phyloP scores from a whole-genome alignment of 2,113 vertebrate genomes.

The Anoura caudifer region DNA sequence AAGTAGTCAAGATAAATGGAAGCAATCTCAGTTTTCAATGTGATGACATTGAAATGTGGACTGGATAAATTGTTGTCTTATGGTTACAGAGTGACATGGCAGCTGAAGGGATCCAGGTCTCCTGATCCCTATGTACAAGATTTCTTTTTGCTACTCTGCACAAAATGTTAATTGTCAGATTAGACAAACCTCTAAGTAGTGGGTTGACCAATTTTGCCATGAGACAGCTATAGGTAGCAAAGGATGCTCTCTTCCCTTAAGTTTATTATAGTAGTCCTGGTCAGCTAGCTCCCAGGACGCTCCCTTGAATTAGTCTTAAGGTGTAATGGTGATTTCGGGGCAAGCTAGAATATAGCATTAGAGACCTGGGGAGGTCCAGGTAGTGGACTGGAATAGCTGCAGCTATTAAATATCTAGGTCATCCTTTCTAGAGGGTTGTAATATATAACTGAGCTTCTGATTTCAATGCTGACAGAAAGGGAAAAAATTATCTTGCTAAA shows the following conservation, averaged over 20 bases:
- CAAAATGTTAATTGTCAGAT: constrained; percentile 33
- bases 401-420: constrained; percentile 76
- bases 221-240: background rate
- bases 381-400: constrained; percentile 68
- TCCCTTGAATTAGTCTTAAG: constrained; percentile 57
- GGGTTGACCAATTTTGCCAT: constrained; percentile 16
- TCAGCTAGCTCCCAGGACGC: constrained; percentile 37
- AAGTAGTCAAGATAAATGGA: background rate
- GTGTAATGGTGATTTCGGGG: constrained; percentile 64
- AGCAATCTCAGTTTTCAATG: background rate
- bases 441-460: constrained; percentile 74
- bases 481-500: constrained; percentile 76
- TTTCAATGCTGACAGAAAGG: constrained; percentile 79
- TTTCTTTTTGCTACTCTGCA: background rate
- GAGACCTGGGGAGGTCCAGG: constrained; percentile 73
- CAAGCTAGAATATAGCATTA: constrained; percentile 63
- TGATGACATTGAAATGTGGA: background rate
- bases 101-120: background rate
- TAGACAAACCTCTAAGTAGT: background rate
- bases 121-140: background rate
- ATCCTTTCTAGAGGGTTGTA: constrained; percentile 70
- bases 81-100: background rate
- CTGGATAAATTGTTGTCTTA: background rate
- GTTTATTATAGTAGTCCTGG: constrained; percentile 32
- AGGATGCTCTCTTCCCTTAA: background rate